Evolutionary conservation across 2,113 vertebrate genomes (phyloP), one percentile per base, ranked within the genome.

Genomic region (Stictonetta naevosa): DNA sequence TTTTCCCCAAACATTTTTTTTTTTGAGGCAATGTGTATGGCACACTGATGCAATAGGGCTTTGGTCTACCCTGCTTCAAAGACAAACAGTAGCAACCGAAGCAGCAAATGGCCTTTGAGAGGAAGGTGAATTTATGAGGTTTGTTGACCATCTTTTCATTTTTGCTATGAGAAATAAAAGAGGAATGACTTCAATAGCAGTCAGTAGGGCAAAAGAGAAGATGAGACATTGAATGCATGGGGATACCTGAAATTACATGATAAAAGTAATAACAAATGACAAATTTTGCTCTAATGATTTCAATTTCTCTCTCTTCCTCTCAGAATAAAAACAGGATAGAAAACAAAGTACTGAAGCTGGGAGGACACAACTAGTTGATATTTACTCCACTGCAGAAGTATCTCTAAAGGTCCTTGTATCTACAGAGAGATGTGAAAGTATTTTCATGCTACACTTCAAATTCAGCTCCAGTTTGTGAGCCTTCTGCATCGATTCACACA

Each of bases 401-500:
- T 22, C 46, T 96, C 79, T 60, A 84, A 69, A 92, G 29, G 8
- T 68, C 53, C 48, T 81, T 2, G 52, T 62, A 94, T 67, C 92
- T 78, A 75, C n/a, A 78, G 34, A 78, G 83, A 95, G 38, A 34
- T 68, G 64, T 71, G 64, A 92, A 88, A 83, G 13, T 9, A 78
- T 94, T 94, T 95, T 93, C 42, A 55, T 87, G 71, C 82, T 44
- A 62, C 78, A 85, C 92, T 95, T 92, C 88, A 92, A 94, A 84
- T 66, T 90, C 29, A 13, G 68, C 33, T 92, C 40, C 16, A 80
- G 42, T 71, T 94, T 72, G 59, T 25, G 74, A 90, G 75, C 50
- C 66, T 81, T 95, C 76, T 84, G 48, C 88, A 82, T 89, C 76
- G 94, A 55, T 92, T 81, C 88, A 86, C 73, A 90, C 60, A 89